Conservation (phyloP, 1,140 invertebrate species). For the Drosophila virilis region DNA sequence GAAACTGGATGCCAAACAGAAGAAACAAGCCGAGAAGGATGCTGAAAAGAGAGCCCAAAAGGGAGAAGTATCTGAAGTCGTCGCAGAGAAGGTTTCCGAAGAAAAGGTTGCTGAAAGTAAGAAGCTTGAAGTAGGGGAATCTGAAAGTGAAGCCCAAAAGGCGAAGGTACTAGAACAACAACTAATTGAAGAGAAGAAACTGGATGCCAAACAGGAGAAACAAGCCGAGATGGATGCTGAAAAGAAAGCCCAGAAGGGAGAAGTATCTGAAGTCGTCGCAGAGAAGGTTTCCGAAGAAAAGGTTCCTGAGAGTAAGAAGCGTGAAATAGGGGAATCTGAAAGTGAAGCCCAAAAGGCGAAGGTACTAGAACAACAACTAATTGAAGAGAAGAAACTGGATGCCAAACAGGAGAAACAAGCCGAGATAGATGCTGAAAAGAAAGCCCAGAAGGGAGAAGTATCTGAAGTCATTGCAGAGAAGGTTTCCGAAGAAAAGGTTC, state of each 20-base stretch:
- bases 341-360: background rate
- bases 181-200: background rate
- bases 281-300: background rate
- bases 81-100: slow-evolving; percentile 22
- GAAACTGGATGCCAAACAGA: slow-evolving; percentile 5
- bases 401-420: slow-evolving; percentile 21
- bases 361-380: slow-evolving; percentile 3
- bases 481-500: slow-evolving; percentile 22
- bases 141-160: slow-evolving; percentile 32
- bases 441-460: slow-evolving; percentile 6
- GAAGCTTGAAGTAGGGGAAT: slow-evolving; percentile 1
- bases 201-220: background rate
- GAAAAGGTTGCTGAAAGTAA: slow-evolving; percentile 12
- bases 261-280: slow-evolving; percentile 1
- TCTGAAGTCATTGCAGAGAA: slow-evolving; percentile 21
- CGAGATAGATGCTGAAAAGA: slow-evolving; percentile 8
- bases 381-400: slow-evolving; percentile 10
- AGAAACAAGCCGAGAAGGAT: slow-evolving; percentile 13
- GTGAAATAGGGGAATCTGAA: slow-evolving; percentile 3
- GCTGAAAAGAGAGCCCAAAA: slow-evolving; percentile 14
- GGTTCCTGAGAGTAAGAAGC: background rate
- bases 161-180: slow-evolving; percentile 3
- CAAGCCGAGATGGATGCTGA: background rate
- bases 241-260: background rate
- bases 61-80: slow-evolving; percentile 32